Base-by-base conservation (phyloP, 2,888 invertebrate genomes). In the Steinernema hermaphroditum region DNA sequence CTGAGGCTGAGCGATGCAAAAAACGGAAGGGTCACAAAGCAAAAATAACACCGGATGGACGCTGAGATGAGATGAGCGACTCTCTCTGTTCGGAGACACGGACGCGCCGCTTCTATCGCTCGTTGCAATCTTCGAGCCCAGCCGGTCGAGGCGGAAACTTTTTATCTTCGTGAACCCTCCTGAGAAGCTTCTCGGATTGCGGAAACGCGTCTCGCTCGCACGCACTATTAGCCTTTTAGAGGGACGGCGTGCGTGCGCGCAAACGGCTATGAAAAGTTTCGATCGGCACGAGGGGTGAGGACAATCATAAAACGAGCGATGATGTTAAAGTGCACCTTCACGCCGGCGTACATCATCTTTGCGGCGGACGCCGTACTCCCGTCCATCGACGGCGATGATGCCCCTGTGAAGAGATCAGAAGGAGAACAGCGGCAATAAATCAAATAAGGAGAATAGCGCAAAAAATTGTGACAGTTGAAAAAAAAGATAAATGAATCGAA, bases 381-480 rank as follows among this genome's bases (percentile, higher is more conserved):
- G 46, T 46, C 43, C 9, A 41, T 41, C 22, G 46, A 19, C 16
- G 46, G 46, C 46, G 46, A 16, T 19, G 22, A 46, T 19, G 37
- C 37, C 37, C n/a, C 37, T 37, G 37, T 37, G 37, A 12, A 37
- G 46, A 46, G 46, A 46, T 46, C 46, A 46, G 46, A 46, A 46
- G 16, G 46, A 46, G 46, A n/a, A 46, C 46, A 46, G 62, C 29
- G 62, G 6, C 62, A 29, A 62, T 62, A 29, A 62, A 62, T 62
- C 62, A 62, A 62, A 62, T 62, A 62, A 54, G 32, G 62, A 16
- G 62, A 29, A 62, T 24, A 32, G 29, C 8, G 29, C 29, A 24
- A 62, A 62, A 62, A 62, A 62, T 27, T 19, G 22, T 62, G 62
- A 62, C 62, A 62, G 62, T 32, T 27, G 62, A 24, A 62, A 62